These are phyloP conservation scores for Acanthococcus lagerstroemiae DNA, from an alignment of 2,888 invertebrate genomes.

Conservation along the genomic window DNA sequence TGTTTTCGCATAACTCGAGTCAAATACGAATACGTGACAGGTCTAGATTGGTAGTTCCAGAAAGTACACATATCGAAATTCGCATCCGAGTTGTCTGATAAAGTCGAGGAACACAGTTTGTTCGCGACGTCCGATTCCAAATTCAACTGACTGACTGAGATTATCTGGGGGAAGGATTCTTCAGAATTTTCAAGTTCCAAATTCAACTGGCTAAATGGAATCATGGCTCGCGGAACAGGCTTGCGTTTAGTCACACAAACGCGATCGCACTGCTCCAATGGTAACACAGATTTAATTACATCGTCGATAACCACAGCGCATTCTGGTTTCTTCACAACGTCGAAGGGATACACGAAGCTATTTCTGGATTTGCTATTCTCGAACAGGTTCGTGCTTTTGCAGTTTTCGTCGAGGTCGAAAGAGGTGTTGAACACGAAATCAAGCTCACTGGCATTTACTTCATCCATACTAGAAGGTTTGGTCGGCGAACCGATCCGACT, in stretches of 20 bases:
- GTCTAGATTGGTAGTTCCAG: too few species aligned
- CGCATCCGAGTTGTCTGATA: not conserved
- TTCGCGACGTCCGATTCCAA: too few species aligned
- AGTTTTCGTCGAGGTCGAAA: not conserved
- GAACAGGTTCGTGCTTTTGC: too few species aligned
- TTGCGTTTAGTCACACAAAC: not conserved
- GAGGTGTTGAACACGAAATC: not conserved
- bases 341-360: constrained; percentile 2
- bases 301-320: not conserved
- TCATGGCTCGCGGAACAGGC: not conserved
- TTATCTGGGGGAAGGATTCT: too few species aligned
- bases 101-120: too few species aligned
- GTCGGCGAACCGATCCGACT: too few species aligned
- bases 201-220: not conserved
- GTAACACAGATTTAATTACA: not conserved
- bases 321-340: not conserved
- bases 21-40: too few species aligned
- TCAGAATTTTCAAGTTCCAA: not conserved
- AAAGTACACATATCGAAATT: not conserved
- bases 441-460: too few species aligned
- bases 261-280: not conserved
- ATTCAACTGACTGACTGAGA: not conserved
- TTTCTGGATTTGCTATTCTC: not conserved
- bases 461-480: too few species aligned
- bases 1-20: not conserved